phyloP scores from a whole-genome alignment of 30 jellyfish, hydroid and myxozoan species.

The Mastigias papua region DNA sequence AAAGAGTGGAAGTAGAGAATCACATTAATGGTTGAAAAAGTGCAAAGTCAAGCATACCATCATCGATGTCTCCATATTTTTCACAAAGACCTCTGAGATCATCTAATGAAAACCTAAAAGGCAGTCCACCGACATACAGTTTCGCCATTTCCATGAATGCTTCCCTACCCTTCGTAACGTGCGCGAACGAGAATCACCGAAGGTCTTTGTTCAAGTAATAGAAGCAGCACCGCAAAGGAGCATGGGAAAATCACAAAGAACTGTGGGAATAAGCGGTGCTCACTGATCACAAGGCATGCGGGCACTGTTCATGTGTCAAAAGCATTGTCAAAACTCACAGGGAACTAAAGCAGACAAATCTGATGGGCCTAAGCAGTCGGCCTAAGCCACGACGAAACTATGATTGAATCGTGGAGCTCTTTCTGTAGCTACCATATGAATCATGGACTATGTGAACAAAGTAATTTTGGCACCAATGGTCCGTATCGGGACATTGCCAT shows the following conservation, averaged over 20 bases:
- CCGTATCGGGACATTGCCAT: conserved; percentile 92
- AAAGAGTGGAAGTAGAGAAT: background rate
- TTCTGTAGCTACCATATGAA: background rate
- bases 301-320: too few species aligned
- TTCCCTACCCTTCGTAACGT: too few species aligned
- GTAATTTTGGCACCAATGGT: conserved; percentile 98
- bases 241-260: conserved; percentile 8
- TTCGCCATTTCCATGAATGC: background rate
- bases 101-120: conserved; percentile 32
- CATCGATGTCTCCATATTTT: conserved; percentile 49
- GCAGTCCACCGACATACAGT: conserved; percentile 51
- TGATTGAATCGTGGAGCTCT: too few species aligned
- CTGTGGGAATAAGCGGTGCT: background rate
- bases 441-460: conserved; percentile 27
- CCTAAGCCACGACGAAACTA: too few species aligned
- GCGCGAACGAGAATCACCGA: background rate
- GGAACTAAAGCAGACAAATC: too few species aligned
- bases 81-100: conserved; percentile 44
- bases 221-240: conserved; percentile 1
- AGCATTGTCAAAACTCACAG: background rate
- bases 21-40: background rate
- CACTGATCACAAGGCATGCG: too few species aligned
- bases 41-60: conserved; percentile 25
- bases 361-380: too few species aligned
- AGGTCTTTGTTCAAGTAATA: background rate